Evolutionary conservation across 2,113 vertebrate genomes (phyloP), one percentile per base, ranked within the genome.

Genomic region (Rhinoderma darwinii): DNA sequence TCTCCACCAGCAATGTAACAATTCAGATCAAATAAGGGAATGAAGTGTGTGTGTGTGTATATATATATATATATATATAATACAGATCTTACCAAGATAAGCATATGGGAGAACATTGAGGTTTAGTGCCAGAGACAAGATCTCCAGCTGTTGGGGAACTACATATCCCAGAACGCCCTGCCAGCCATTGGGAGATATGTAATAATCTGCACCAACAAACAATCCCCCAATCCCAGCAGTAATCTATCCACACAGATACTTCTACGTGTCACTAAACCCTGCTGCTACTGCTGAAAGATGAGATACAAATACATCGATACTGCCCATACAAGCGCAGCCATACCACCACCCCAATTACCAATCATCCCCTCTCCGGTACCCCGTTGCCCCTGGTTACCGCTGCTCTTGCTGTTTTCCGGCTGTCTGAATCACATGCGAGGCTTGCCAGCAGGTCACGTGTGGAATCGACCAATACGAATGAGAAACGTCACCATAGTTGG

Each of bases 311-410:
- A n/a, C n/a, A n/a, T n/a, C 17, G 17, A 20, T 20, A 30, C 1
- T 1, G n/a, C 63, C 22, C 63, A 15, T 32, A 27, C n/a, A n/a
- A n/a, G n/a, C n/a, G n/a, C n/a, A n/a, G n/a, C 5, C n/a, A 25
- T 22, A 25, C 74, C 72, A 14, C 2, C 10, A 30, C 44, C 47
- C 25, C 41, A 9, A 50, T 15, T 18, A 59, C 77, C 37, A 30
- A 4, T 17, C 30, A 17, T n/a, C 12, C 50, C 20, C 0, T 22
- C n/a, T 25, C 51, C 22, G 3, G 50, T 25, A 10, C 50, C 12
- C 37, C 70, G 83, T 75, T 75, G 70, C 83, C 83, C 63, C 50
- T 84, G n/a, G 83, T 74, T 73, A 74, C 70, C 68, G 43, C 17
- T 27, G 70, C 70, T 56, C 68, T 20, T 3, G 44, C 2, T 4